Base-by-base conservation (phyloP, 2,888 invertebrate species). In the Drosophila lutescens region DNA sequence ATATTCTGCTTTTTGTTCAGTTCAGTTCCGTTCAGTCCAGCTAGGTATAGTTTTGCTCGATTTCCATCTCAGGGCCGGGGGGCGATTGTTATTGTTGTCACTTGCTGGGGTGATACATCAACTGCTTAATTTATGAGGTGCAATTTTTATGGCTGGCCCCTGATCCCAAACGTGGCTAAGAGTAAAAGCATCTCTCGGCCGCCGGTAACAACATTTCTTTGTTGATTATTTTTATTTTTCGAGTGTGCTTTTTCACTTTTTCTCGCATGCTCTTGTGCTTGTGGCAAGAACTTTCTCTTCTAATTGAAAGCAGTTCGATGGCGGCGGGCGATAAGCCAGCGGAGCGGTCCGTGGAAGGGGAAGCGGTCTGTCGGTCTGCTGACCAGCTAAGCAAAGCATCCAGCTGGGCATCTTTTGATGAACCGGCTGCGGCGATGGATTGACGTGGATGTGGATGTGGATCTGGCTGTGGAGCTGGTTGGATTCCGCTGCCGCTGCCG, bases 221-320 rank as follows among this genome's bases (percentile, higher is more conserved):
- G 53, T 68, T 47, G 46, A 54, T 54, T 47, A 53, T 71, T 62
- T 32, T 50, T 54, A 41, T 46, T 65, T 63, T 41, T 47, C n/a
- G 47, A 47, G 44, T 65, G 66, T 63, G 34, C 55, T 58, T 77
- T 88, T 87, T 84, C 87, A 87, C 87, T 88, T 83, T 86, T 83
- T 86, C 72, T 74, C 66, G 71, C 62, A 62, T 75, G 73, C 66
- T 68, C 76, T 8, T 30, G 30, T 30, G 30, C 30, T 74, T 74
- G 81, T 70, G 74, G 86, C 81, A 83, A 88, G 84, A 90, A 90
- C 89, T 89, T 89, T 89, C 89, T 90, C 89, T 83, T 86, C 88
- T 88, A 89, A 89, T 89, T 89, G 88, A 84, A 89, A 87, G 79
- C 80, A 86, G 88, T 81, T 86, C 86, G 89, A 89, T 87, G 78